Evolutionary conservation across 2,888 invertebrate species (phyloP), one percentile per base, ranked within the genome.

Genomic region (Leptopilina myrica): DNA sequence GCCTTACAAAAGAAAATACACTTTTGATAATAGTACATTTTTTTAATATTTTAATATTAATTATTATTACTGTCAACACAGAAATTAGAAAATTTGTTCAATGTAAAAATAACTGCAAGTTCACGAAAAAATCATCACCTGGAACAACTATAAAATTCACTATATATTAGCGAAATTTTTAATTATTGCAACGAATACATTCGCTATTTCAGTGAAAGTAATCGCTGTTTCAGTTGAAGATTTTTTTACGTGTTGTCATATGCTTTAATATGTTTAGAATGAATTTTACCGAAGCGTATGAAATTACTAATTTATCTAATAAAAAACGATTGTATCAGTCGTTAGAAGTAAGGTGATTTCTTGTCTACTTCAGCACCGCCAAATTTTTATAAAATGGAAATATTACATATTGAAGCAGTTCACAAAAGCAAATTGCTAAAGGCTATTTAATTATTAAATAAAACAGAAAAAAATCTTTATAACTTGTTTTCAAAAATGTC

Each of bases 291-390:
- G 26, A 46, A 65, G 64, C 77, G 79, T 84, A 81, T 76, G 76
- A 78, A 81, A 85, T 82, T 83, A 67, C 66, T 84, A 83, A 64
- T 77, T 77, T 59, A 65, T 81, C 62, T 73, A 77, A 83, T 75
- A 79, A 76, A 82, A 65, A 84, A 67, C 82, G 86, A 87, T 86
- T 87, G 86, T 86, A 86, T 86, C 86, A 86, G 87, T 86, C 85
- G 85, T 83, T 78, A 65, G 80, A 78, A 56, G 40, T 12, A 40
- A 46, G 40, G 56, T 33, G 56, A 15, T 9, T 73, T 56, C 9
- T 73, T n/a, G 33, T 59, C 84, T 82, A 85, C 79, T 83, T 66
- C 78, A 79, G 79, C 78, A 82, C 79, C 20, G 12, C 20, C 67
- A 46, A 53, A 33, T 33, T 73, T 56, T 73, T 33, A 73, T 26